Evolutionary conservation across 2,888 invertebrate species (phyloP), one percentile per base, ranked within the genome.

Genomic region (Dermolepida albohirtum): DNA sequence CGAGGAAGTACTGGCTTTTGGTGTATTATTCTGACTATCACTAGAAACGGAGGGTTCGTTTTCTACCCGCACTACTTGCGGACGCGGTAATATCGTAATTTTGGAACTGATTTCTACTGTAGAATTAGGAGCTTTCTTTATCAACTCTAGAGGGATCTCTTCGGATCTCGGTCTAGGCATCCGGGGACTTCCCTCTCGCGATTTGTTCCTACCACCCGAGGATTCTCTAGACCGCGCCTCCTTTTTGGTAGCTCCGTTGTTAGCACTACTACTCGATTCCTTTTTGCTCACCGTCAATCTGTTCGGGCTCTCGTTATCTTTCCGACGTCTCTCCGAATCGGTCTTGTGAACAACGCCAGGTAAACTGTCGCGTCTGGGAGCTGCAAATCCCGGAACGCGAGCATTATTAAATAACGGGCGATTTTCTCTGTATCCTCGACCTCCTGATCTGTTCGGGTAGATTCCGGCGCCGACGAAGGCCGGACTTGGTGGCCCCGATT

Each of bases 81-180:
- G 84, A 68, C 86, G 79, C n/a, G 86, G 85, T 50, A 84, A 70
- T 64, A 83, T 81, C 6, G 78, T 74, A 22, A 83, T 81, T 74
- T 83, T 83, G 8, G 82, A 80, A 27, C 80, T 78, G 76, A 81
- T 78, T 70, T 82, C 85, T 6, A 85, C 84, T 70, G 85, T 82
- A 22, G 85, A 83, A 52, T 84, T 85, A 22, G 87, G 84, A 2
- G 86, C 86, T 70, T 87, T 86, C 71, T 89, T 89, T 77, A 94
- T 92, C 71, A 93, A 89, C 77, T 93, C 94, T 47, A 94, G 81
- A 0, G 94, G 94, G 51, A 94, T 94, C 75, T 94, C 93, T 78
- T 93, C 91, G 22, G 90, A 92, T 67, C 92, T 86, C 0, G 93
- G 90, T 43, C 93, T 85, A 0, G 92, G 91, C 84, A 89, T 85